Evolutionary conservation across 2,888 invertebrate species (phyloP).

Genomic region (Parnassius glacialis): DNA sequence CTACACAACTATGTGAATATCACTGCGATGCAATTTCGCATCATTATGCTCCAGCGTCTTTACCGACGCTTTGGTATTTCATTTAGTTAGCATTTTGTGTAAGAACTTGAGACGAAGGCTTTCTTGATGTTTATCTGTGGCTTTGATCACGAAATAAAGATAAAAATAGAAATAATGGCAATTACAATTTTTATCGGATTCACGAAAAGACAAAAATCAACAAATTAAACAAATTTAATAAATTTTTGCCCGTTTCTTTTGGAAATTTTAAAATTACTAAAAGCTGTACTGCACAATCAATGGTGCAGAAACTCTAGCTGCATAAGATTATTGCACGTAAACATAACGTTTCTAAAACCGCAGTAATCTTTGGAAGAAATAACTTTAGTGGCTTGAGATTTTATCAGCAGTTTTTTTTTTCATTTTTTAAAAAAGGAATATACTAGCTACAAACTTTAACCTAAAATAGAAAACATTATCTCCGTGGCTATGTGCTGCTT

Average conservation of each 20-base stretch:
- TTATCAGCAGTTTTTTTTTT: no score
- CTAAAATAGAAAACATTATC: background rate
- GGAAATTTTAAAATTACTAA: no score
- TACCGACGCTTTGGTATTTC: background rate
- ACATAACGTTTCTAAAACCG: slow-evolving; percentile 32
- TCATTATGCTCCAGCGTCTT: slow-evolving; percentile 20
- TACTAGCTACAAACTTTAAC: background rate
- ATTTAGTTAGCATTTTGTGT: background rate
- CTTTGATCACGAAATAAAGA: background rate
- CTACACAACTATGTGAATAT: background rate
- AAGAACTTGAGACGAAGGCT: background rate
- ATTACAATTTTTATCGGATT: no score
- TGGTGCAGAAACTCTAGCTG: no score
- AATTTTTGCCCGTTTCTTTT: no score
- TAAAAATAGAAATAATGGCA: background rate
- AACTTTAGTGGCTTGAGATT: background rate
- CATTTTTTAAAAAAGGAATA: no score
- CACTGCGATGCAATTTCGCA: background rate
- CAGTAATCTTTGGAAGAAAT: slow-evolving; percentile 30
- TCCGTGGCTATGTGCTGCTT: background rate
- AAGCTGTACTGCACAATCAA: no score
- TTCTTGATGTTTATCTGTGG: background rate
- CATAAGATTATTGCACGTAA: slow-evolving; percentile 27
- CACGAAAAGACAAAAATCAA: no score
- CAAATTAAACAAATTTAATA: no score